Percentiles rank a stretch among this genome's conserved stretches.
Conservation (phyloP, 2,888 invertebrate genomes). For the Unio delphinus region DNA sequence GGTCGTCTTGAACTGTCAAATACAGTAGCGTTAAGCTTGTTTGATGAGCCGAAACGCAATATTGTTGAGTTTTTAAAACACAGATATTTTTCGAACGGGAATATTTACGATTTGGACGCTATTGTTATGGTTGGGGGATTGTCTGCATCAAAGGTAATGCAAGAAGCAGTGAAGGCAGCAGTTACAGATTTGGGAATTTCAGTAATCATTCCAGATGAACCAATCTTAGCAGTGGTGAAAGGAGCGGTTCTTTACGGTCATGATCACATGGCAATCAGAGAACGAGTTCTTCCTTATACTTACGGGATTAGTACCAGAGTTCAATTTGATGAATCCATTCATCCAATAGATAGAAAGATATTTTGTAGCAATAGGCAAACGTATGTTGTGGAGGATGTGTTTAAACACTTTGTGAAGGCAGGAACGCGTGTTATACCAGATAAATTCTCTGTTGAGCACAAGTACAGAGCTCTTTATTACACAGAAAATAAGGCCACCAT, state of each 20-base stretch:
- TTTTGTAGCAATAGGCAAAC: too few relatives aligned
- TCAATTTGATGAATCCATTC: conserved; percentile 2
- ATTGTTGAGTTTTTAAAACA: background rate
- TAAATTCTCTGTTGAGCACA: background rate
- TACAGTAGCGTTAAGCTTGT: background rate
- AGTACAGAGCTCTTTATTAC: background rate
- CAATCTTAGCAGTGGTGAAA: conserved; percentile 6
- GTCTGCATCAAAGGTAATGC: conserved; percentile 5
- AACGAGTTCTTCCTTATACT: conserved; percentile 3
- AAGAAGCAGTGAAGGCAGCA: background rate
- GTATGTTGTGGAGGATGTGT: conserved; percentile 7
- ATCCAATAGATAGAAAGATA: conserved; percentile 1
- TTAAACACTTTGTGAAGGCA: conserved; percentile 2
- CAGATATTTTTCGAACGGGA: background rate
- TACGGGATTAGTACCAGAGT: conserved; percentile 2
- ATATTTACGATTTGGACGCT: background rate
- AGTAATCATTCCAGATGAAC: conserved; percentile 1
- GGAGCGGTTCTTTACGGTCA: conserved; percentile 6
- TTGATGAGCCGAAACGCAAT: background rate
- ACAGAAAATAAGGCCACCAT: background rate
- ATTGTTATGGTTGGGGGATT: conserved; percentile 8
- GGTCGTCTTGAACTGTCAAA: too few relatives aligned
- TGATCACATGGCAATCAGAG: background rate
- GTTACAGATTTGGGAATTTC: background rate
- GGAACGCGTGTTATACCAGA: conserved; percentile 3